Conservation (phyloP, 2,888 invertebrate genomes). For the Coenonympha arcania region DNA sequence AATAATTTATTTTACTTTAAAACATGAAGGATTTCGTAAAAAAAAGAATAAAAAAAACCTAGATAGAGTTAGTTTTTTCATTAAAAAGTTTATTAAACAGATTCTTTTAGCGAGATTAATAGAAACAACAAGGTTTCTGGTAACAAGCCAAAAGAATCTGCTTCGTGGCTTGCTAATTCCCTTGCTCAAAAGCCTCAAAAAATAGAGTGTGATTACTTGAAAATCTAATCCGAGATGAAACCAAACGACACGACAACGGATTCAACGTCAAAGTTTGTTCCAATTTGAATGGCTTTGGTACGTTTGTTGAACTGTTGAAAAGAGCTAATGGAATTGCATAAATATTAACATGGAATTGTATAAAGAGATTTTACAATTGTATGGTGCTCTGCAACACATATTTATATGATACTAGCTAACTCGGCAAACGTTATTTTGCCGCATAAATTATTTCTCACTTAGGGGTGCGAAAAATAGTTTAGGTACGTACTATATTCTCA, state of each 20-base stretch:
- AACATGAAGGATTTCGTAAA: too few species aligned
- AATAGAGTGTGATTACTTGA: constrained; percentile 24
- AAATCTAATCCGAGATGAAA: constrained; percentile 20
- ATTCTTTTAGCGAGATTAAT: not conserved
- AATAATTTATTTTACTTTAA: too few species aligned
- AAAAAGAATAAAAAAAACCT: too few species aligned
- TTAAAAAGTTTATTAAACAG: too few species aligned
- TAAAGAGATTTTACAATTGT: constrained; percentile 10
- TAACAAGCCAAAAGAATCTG: not conserved
- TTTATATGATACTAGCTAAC: too few species aligned
- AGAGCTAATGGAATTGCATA: constrained; percentile 38
- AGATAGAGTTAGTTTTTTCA: too few species aligned
- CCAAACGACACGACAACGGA: constrained; percentile 5
- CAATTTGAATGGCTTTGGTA: constrained; percentile 33
- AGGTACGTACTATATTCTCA: too few species aligned
- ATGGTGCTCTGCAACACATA: too few species aligned
- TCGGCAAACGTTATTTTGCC: too few species aligned
- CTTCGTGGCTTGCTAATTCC: constrained; percentile 1
- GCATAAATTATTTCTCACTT: too few species aligned
- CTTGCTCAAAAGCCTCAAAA: constrained; percentile 10
- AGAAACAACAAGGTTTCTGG: not conserved
- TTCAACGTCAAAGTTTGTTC: constrained; percentile 29
- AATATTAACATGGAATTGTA: constrained; percentile 41
- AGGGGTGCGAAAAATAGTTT: too few species aligned
- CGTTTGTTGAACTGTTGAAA: constrained; percentile 32